Percentiles rank a stretch among this genome's conserved stretches.
phyloP scores from a whole-genome alignment of 2,113 vertebrate species.

The Aphyosemion australe region DNA sequence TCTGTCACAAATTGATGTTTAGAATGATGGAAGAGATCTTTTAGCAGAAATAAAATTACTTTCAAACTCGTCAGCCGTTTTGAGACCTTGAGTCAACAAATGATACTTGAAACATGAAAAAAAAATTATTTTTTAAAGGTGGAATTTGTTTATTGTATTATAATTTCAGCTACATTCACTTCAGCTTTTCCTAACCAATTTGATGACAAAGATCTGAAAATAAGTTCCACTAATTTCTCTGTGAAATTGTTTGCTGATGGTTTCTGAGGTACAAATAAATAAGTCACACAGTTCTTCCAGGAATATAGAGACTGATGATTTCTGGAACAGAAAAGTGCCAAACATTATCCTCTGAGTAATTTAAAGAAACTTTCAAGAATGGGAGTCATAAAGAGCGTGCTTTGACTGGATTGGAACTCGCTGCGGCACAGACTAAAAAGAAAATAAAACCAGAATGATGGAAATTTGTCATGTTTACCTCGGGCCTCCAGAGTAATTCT shows the following conservation, averaged over 20 bases:
- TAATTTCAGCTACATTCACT: neutral
- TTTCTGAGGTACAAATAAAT: neutral
- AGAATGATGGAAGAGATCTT: too few relatives aligned
- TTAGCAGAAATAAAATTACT: neutral
- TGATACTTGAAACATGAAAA: neutral
- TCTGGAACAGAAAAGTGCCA: neutral
- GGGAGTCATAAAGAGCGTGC: conserved; percentile 24
- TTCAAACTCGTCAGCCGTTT: neutral
- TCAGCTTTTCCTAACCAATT: neutral
- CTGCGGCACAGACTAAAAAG: conserved; percentile 10
- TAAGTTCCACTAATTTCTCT: neutral
- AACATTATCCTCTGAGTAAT: neutral
- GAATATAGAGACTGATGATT: neutral
- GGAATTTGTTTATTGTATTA: too few relatives aligned
- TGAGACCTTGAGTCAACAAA: neutral
- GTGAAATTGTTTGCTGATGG: too few relatives aligned
- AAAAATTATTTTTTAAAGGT: neutral
- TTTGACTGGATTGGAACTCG: neutral
- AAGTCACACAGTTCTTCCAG: too few relatives aligned
- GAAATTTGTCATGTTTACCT: conserved; percentile 53
- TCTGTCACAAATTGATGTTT: too few relatives aligned
- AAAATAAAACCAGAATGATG: conserved; percentile 15
- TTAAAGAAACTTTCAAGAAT: conserved; percentile 4
- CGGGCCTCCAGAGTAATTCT: conserved; percentile 42
- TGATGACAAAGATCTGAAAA: neutral